A percentile compares a stretch with the other conserved stretches of the same genome.
These are phyloP conservation scores for Patiria miniata DNA, from an alignment of 35 echinoderm and acorn worm genomes.

Conservation along the genomic window DNA sequence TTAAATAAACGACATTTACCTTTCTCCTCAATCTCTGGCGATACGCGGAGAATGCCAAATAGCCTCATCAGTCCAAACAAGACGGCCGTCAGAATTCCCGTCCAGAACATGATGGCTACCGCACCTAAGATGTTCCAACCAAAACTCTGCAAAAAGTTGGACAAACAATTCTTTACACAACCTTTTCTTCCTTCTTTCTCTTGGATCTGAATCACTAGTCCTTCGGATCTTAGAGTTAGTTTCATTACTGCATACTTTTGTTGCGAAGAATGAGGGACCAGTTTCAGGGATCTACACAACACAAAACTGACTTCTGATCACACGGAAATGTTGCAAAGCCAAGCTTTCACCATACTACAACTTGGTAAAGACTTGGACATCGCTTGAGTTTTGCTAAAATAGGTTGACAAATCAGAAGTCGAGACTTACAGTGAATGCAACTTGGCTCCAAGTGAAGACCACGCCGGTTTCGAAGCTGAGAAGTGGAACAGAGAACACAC, in stretches of 20 bases:
- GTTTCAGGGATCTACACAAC: too few relatives aligned
- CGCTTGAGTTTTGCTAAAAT: not conserved
- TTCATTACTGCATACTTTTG: not conserved
- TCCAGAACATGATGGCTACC: constrained; percentile 68
- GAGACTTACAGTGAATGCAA: constrained; percentile 63
- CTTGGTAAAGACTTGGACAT: too few relatives aligned
- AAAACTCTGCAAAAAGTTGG: constrained; percentile 25
- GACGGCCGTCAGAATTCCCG: constrained; percentile 37
- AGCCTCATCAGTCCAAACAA: constrained; percentile 75
- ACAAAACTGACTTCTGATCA: too few relatives aligned
- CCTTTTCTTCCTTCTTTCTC: not conserved
- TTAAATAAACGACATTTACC: constrained; percentile 34
- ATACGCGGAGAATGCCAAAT: constrained; percentile 69
- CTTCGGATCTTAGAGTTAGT: not conserved
- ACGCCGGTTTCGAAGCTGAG: constrained; percentile 60
- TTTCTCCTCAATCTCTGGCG: constrained; percentile 77
- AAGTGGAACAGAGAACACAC: constrained; percentile 64
- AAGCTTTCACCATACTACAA: too few relatives aligned
- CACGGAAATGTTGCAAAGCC: too few relatives aligned
- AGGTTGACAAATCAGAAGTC: not conserved
- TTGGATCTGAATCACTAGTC: too few relatives aligned
- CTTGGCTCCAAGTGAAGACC: constrained; percentile 46
- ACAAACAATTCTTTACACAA: not conserved
- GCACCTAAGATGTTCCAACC: constrained; percentile 82
- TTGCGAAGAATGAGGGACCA: too few relatives aligned